These are phyloP conservation scores for Chaitophorus viminalis DNA, from an alignment of 2,888 invertebrate species.

Conservation along the genomic window DNA sequence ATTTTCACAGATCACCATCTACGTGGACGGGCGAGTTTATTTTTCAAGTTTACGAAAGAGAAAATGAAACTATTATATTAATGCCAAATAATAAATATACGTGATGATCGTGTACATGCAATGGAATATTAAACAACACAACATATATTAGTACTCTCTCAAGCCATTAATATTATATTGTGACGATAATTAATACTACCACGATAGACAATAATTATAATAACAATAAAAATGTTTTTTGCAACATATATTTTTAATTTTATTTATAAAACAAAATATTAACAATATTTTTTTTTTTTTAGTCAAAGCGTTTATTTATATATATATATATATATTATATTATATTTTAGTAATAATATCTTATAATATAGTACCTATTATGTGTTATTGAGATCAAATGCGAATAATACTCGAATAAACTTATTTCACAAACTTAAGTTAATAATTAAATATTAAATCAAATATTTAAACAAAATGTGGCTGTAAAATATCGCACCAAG, in stretches of 20 bases:
- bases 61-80: too few relatives aligned
- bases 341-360: slow-evolving; percentile 1
- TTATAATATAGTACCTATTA: neutral
- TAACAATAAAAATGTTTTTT: neutral
- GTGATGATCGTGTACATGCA: neutral
- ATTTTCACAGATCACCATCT: too few relatives aligned
- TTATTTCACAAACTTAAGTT: neutral
- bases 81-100: too few relatives aligned
- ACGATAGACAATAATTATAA: neutral
- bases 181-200: neutral
- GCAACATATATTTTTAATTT: neutral
- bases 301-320: neutral
- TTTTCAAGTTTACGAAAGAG: too few relatives aligned
- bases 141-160: neutral
- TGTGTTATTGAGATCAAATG: slow-evolving; percentile 17
- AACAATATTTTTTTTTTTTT: neutral
- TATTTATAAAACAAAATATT: neutral
- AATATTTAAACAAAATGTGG: neutral
- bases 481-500: neutral
- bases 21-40: too few relatives aligned
- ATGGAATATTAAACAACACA: neutral
- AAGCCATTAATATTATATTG: neutral
- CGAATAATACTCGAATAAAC: slow-evolving; percentile 7
- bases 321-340: neutral
- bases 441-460: neutral